phyloP scores from a whole-genome alignment of 2,797 vertebrate species.

The Pyrrhura leucotis region DNA sequence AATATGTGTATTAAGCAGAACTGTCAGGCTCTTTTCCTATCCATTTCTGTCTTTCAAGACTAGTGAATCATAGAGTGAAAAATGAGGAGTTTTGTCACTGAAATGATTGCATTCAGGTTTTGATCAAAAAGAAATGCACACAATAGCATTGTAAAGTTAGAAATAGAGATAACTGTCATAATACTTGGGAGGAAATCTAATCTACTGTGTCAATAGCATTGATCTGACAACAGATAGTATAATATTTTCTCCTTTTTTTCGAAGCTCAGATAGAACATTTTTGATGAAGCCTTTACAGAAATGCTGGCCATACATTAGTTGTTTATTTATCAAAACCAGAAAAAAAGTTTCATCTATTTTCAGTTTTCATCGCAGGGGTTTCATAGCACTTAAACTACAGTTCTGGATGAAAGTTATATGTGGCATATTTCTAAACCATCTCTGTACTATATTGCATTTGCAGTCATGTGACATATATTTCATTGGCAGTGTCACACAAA shows the following conservation, averaged over 20 bases:
- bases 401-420: not conserved
- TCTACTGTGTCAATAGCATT: not conserved
- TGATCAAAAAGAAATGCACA: not conserved
- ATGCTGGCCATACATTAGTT: not conserved
- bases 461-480: not conserved
- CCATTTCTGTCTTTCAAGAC: not conserved
- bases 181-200: not conserved
- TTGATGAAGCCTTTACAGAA: not conserved
- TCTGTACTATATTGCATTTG: not conserved
- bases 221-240: not conserved
- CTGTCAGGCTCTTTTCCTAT: not conserved
- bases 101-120: not conserved
- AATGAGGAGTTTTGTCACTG: not conserved
- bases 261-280: not conserved
- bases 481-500: not conserved
- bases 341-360: not conserved
- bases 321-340: not conserved
- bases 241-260: not conserved
- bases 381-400: not conserved
- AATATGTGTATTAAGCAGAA: not conserved
- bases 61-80: not conserved
- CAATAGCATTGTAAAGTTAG: not conserved
- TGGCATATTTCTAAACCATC: not conserved
- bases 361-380: not conserved
- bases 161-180: not conserved